Percentiles rank a stretch among this genome's conserved stretches.
These are phyloP conservation scores for Siniperca undulata DNA, from an alignment of 2,797 vertebrate species.

Conservation along the genomic window DNA sequence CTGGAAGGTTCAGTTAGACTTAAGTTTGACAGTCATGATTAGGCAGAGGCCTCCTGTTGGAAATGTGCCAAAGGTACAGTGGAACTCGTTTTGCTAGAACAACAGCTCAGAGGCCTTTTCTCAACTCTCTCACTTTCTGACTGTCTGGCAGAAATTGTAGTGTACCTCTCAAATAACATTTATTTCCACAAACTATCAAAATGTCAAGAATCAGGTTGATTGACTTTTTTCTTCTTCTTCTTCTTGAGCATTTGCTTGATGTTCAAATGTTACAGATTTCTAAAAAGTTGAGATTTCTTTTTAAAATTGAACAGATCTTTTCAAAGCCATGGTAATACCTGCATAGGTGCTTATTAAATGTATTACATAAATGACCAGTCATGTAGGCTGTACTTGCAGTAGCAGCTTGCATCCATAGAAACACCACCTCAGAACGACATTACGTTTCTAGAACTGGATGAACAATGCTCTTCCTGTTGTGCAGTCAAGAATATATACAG, in stretches of 20 bases:
- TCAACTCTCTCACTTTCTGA: constrained; percentile 29
- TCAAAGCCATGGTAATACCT: neutral
- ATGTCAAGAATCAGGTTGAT: constrained; percentile 23
- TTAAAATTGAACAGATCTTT: neutral
- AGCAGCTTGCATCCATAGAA: constrained; percentile 9
- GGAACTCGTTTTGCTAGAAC: constrained; percentile 28
- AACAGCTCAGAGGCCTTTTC: constrained; percentile 37
- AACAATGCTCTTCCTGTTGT: neutral
- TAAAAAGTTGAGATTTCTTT: neutral
- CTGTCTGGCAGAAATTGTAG: constrained; percentile 27
- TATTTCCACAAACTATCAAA: constrained; percentile 23
- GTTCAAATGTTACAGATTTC: constrained; percentile 4
- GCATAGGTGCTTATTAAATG: constrained; percentile 16
- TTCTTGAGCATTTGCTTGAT: neutral
- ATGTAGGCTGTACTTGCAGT: neutral
- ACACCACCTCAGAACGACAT: constrained; percentile 5
- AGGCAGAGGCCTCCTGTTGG: constrained; percentile 30
- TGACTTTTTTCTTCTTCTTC: neutral
- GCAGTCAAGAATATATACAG: neutral
- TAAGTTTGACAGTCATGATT: constrained; percentile 49
- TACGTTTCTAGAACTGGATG: constrained; percentile 13
- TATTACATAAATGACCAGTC: constrained; percentile 11
- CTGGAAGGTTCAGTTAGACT: constrained; percentile 36
- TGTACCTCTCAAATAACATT: constrained; percentile 31
- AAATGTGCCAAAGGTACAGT: constrained; percentile 49